Conservation (phyloP, 2,113 vertebrate genomes). For the Microcebus lehilahytsara region DNA sequence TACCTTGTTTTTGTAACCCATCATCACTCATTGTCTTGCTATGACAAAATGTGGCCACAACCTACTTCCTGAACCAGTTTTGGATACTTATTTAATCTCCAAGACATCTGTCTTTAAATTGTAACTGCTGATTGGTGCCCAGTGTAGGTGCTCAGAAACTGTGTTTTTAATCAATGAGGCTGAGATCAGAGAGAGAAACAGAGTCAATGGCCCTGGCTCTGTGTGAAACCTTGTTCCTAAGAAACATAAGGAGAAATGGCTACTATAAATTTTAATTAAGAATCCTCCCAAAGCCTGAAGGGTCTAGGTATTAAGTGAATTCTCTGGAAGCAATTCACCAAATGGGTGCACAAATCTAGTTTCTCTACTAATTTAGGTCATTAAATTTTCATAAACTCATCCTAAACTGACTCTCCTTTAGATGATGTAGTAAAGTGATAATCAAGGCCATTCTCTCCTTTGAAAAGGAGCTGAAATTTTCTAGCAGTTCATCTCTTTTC, state of each 20-base stretch:
- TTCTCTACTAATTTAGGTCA: not conserved
- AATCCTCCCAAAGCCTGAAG: not conserved
- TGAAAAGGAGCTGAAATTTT: not conserved
- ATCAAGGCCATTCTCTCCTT: not conserved
- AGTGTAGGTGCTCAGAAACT: not conserved
- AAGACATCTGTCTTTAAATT: not conserved
- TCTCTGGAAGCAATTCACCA: not conserved
- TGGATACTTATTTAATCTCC: not conserved
- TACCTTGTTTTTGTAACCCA: not conserved
- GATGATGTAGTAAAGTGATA: not conserved
- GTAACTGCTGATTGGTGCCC: not conserved
- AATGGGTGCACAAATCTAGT: not conserved
- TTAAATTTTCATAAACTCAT: not conserved
- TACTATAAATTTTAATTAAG: not conserved
- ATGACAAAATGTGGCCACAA: not conserved
- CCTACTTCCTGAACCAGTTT: not conserved
- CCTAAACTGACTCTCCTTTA: not conserved
- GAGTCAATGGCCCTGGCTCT: not conserved
- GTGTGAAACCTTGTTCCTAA: not conserved
- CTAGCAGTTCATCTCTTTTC: not conserved
- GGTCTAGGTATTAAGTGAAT: not conserved
- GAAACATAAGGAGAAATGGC: not conserved
- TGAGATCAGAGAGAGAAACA: not conserved
- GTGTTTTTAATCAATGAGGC: not conserved
- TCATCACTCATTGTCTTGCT: not conserved